Base-by-base conservation (phyloP, 2,113 vertebrate genomes). In the Aptenodytes forsteri region DNA sequence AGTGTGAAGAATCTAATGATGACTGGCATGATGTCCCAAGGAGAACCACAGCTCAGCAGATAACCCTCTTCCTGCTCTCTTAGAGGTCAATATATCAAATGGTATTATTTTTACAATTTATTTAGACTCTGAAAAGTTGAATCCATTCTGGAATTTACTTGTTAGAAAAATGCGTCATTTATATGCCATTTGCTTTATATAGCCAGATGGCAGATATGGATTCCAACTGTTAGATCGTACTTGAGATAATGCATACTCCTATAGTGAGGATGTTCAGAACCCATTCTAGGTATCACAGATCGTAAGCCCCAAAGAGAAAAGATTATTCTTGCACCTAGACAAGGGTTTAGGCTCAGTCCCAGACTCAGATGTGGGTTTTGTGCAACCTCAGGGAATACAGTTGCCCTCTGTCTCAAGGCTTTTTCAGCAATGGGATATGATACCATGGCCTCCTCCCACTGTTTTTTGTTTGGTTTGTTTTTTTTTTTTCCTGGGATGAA, bases 1-100 rank as follows among this genome's bases (percentile, higher is more conserved):
- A 80, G 42, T 61, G 42, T 94, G 82, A 95, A 94, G 67, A 89
- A 67, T 29, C 32, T 94, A 94, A 96, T 81, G 54, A 92, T 83
- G 84, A 96, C 73, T 80, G 87, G n/a, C 87, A 75, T 14, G 44
- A 86, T 47, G 55, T 88, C 42, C 67, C 69, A 86, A 73, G 46
- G 27, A 96, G 82, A 83, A 91, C 50, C 42, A 75, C 32, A 81
- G 71, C 38, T 80, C 30, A 56, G 49, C 27, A 85, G 54, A 90
- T 52, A 91, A 91, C 16, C 8, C 26, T 80, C 22, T 72, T 83
- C 22, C 47, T 83, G 25, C 29, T 83, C 34, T 89, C 42, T 91
- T 69, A 70, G 58, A 93, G 70, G 49, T 69, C 90, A 94, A 32
- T 32, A 40, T 70, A 87, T 87, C 80, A 96, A 85, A 77, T 15